Evolutionary conservation across 2,113 vertebrate genomes (phyloP), one percentile per base, ranked within the genome.

Genomic region (Fulica atra): DNA sequence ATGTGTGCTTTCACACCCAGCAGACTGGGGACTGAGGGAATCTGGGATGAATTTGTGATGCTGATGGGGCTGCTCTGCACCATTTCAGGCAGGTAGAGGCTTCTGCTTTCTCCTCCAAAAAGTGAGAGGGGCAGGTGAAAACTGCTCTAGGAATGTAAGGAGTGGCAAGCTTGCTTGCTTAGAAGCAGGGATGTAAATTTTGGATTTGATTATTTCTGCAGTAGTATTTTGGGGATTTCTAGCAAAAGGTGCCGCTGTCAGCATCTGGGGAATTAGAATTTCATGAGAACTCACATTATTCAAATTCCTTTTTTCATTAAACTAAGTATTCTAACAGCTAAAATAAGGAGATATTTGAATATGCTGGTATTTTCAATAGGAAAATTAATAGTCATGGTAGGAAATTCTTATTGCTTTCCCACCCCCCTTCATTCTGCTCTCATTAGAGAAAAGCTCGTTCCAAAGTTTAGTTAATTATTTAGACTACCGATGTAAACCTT

Each of bases 281-380:
- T 97, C 95, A 98, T 97, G 96, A 97, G 88, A 69, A 57, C 65
- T 86, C 85, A 81, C 89, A 78, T 96, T 96, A 97, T 94, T 96
- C 96, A 97, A 97, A 97, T 82, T 86, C 60, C 26, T 42, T 95
- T 90, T 48, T 95, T 97, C 93, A 97, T 97, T 97, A 96, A 96
- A 94, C 90, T 97, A 97, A 98, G 96, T 96, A 95, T 94, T 92
- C 94, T 91, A 87, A 97, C 97, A 95, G 93, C 90, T 94, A 94
- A 95, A 96, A 90, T 42, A 92, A 40, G 36, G 66, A 38, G 36
- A 54, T 86, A 66, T 10, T 42, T 50, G 78, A 85, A 68, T 74
- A 44, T 28, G 18, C 9, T 26, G 63, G 42, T 74, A 92, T 93
- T 81, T 83, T 65, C 42, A 51, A 18, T 36, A 78, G 31, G 50